Base-by-base conservation (phyloP, 2,888 invertebrate genomes). In the Lasioglossum oenotherae region DNA sequence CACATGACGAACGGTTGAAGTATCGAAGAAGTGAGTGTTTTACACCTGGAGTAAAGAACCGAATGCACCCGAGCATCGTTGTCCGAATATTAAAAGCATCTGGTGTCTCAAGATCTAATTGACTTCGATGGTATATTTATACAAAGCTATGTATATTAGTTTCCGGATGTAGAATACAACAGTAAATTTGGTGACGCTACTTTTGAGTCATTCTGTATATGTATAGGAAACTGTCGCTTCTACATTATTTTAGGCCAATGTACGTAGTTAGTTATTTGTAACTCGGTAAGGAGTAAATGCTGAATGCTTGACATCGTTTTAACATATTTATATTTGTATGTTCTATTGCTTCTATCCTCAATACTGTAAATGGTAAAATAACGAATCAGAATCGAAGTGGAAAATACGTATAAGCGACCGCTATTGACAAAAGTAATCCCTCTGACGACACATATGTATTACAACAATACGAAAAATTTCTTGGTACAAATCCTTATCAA, bases 401-500 rank as follows among this genome's bases (percentile, higher is more conserved):
- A 72, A 75, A 49, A 74, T 74, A 84, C 72, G 78, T 72, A 53
- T 79, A 80, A 85, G 82, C 82, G 86, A 86, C 86, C 86, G 80
- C 82, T 71, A 74, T 80, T 77, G 64, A 78, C 53, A 67, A 72
- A 78, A 76, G 31, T 75, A 80, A 75, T 83, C 44, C 57, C 57
- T 80, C 27, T 73, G 78, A 80, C 81, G 79, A 80, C 76, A 74
- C 46, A 74, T 38, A 38, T 74, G 49, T 53, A 53, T 53, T 44
- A 74, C 72, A 83, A 81, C 72, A 83, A 81, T 86, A 82, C 79
- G 82, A 81, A 78, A 75, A 64, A 75, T 80, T 87, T 84, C 53
- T 82, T 81, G 49, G 71, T 41, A 82, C 77, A 74, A 86, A 88
- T 90, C 86, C 88, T 89, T 89, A 91, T 85, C 82, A 85, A 89